Evolutionary conservation across 2,888 invertebrate species (phyloP).

Genomic region (Erebia aethiops): DNA sequence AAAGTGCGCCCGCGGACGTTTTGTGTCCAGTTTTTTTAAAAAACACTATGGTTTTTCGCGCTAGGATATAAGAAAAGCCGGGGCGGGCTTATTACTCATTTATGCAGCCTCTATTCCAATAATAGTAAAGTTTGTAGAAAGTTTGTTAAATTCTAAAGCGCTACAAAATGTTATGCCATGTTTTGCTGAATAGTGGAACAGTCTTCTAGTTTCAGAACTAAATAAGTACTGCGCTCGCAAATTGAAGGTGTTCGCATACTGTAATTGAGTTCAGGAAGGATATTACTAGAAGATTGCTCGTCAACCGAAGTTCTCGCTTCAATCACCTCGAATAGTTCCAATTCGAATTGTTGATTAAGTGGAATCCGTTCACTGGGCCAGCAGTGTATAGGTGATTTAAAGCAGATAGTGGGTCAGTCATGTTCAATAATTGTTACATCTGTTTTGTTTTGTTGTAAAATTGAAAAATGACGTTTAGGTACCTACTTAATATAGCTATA

Average conservation of each 20-base stretch:
- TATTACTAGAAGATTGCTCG: constrained; percentile 82
- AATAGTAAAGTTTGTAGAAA: background rate
- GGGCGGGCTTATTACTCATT: background rate
- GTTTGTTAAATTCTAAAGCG: background rate
- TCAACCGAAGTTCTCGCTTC: constrained; percentile 71
- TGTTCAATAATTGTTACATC: background rate
- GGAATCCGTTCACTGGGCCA: constrained; percentile 78
- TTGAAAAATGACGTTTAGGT: background rate
- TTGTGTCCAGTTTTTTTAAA: too few relatives aligned
- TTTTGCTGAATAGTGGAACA: constrained; percentile 8
- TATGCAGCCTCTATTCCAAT: background rate
- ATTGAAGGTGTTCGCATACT: constrained; percentile 47
- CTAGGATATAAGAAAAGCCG: too few relatives aligned
- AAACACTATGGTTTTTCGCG: too few relatives aligned
- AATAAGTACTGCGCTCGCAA: constrained; percentile 16
- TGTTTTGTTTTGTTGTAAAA: background rate
- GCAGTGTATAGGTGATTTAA: constrained; percentile 19
- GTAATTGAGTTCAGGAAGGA: constrained; percentile 80
- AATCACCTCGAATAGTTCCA: constrained; percentile 71
- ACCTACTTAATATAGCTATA: background rate
- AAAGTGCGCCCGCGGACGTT: too few relatives aligned
- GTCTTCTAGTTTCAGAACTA: constrained; percentile 12
- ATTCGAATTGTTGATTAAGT: constrained; percentile 74
- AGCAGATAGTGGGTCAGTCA: constrained; percentile 10
- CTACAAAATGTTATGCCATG: constrained; percentile 6